Base-by-base conservation (phyloP, 2,113 vertebrate genomes). In the Platanista minor region DNA sequence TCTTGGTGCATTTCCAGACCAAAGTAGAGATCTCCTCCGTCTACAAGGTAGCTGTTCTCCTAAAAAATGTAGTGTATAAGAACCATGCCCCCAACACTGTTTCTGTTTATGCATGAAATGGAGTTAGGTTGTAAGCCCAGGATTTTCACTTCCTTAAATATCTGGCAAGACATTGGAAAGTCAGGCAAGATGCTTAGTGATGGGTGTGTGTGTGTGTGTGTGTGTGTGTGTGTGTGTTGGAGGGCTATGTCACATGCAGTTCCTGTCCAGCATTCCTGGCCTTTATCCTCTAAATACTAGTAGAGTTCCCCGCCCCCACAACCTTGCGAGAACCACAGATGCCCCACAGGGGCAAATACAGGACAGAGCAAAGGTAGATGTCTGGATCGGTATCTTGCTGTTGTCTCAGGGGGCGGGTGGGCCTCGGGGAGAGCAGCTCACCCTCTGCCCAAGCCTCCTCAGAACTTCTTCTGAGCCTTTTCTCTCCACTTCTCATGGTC, bases 371-470 rank as follows among this genome's bases (percentile, higher is more conserved):
- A 20, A 67, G 83, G 39, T 5, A 0, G 1, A 1, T 0, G 10
- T 36, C 6, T 17, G n/a, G 61, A 13, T 14, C 10, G 3, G 8
- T 6, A 0, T 49, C 43, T 27, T 3, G 12, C 59, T 25, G n/a
- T 23, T 36, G 12, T 36, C 54, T 49, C 2, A 3, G 13, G 0
- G 3, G 29, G 46, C 29, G 0, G 5, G 1, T 4, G 25, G 49
- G 4, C 43, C 0, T 2, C 8, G 8, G 33, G 5, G 1, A 13
- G 33, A 46, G 36, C 36, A 3, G 29, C 0, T 6, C 11, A 3
- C 15, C 5, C 29, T 23, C 20, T 12, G 13, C 61, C 23, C 10
- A 0, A 3, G 43, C 36, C 20, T 21, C 41, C 52, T 78, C 3
- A 23, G 61, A 66, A 33, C 46, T 33, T 66, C 62, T 7, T 21